Evolutionary conservation across 1,140 invertebrate genomes (phyloP), one percentile per base, ranked within the genome.

Genomic region (Zaprionus ornatus): DNA sequence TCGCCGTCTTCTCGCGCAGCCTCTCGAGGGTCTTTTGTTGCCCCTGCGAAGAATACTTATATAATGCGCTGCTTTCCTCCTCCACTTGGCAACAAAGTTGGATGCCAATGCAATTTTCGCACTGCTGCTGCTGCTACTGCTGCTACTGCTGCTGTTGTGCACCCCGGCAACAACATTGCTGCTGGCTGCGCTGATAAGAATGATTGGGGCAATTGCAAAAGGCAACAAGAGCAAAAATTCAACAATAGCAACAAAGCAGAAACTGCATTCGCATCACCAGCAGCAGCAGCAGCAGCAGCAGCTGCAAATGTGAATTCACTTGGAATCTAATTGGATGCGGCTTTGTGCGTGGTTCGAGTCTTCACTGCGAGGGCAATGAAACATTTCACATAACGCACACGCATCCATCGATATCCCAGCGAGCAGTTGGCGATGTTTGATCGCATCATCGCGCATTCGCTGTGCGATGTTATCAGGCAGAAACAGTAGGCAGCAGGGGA

Each of bases 81-180:
- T 66, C 54, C 66, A 56, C 81, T 78, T 80, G 77, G 85, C 84
- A 88, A 88, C 84, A 90, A 84, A 79, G 85, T 88, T 84, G 77
- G 50, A 57, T 50, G 70, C 62, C 62, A 37, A 70, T 71, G 66
- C 73, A 76, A 64, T 72, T 65, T 50, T 55, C 66, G 57, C 62
- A 40, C 45, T 40, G 45, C 45, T 19, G 17, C 42, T 19, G 42
- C 42, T 17, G 40, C 4, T 42, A 2, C 40, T 7, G 3, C 40
- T 1, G 40, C n/a, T 45, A 27, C 35, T 37, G 40, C 72, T 74
- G 69, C 64, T 83, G 69, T 77, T 74, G 72, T 61, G 57, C 75
- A 60, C 32, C 57, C 59, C 61, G 32, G 60, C 65, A 82, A 63
- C 76, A 74, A 79, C 70, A 67, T 50, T 48, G 66, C 80, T 78